phyloP scores from a whole-genome alignment of 2,113 vertebrate genomes.

The Macquaria ambigua region DNA sequence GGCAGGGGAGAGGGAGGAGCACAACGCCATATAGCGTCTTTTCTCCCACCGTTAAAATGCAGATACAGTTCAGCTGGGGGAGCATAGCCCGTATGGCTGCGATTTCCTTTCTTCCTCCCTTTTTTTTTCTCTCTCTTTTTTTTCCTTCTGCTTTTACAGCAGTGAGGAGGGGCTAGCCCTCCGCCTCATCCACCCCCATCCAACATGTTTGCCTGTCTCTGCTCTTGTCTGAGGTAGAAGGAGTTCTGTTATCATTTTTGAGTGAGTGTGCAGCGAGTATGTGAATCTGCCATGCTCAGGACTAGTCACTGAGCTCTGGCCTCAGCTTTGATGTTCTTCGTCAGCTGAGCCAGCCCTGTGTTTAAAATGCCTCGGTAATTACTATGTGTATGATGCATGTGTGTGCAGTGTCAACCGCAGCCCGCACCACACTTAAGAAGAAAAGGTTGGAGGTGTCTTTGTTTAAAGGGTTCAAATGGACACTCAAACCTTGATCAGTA shows the following conservation, averaged over 20 bases:
- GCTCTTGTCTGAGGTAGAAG: slow-evolving; percentile 67
- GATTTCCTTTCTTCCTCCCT: slow-evolving; percentile 76
- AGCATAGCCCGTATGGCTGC: slow-evolving; percentile 71
- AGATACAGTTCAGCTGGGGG: slow-evolving; percentile 65
- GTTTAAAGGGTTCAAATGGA: slow-evolving; percentile 43
- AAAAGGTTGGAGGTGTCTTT: slow-evolving; percentile 47
- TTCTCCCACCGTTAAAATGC: slow-evolving; percentile 63
- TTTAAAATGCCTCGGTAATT: slow-evolving; percentile 85
- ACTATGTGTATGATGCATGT: slow-evolving; percentile 66
- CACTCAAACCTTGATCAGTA: neutral
- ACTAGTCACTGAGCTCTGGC: slow-evolving; percentile 59
- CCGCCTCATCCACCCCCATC: slow-evolving; percentile 8
- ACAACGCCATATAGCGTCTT: slow-evolving; percentile 47
- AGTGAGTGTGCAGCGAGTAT: slow-evolving; percentile 53
- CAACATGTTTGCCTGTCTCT: slow-evolving; percentile 67
- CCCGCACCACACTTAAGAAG: slow-evolving; percentile 49
- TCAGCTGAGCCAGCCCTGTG: slow-evolving; percentile 81
- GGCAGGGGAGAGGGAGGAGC: slow-evolving; percentile 64
- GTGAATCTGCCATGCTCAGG: slow-evolving; percentile 68
- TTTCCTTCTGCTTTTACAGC: slow-evolving; percentile 68
- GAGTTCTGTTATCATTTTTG: slow-evolving; percentile 68
- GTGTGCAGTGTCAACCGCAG: slow-evolving; percentile 60
- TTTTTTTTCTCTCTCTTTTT: slow-evolving; percentile 31
- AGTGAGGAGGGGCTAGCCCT: slow-evolving; percentile 73
- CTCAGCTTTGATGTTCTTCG: slow-evolving; percentile 81